Percentiles rank a stretch among this genome's conserved stretches.
Conservation (phyloP, 2,888 invertebrate species). For the Macroteleia sp. region DNA sequence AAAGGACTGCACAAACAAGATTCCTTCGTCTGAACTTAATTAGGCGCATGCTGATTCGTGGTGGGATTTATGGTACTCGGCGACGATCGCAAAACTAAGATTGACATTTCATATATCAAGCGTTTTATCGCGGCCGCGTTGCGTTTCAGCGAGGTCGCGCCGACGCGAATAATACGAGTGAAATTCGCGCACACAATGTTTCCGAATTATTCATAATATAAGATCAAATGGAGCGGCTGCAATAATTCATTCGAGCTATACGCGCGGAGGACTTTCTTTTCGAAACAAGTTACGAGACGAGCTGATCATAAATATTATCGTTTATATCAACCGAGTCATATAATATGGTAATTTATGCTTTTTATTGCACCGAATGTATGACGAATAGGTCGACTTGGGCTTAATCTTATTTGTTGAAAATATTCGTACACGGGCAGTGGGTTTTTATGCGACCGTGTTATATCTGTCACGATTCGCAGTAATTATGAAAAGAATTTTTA, state of each 20-base stretch:
- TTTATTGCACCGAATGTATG: slow-evolving; percentile 64
- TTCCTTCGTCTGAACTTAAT: slow-evolving; percentile 42
- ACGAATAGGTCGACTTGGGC: slow-evolving; percentile 55
- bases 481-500: slow-evolving; percentile 57
- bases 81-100: slow-evolving; percentile 51
- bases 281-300: slow-evolving; percentile 64
- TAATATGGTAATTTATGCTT: slow-evolving; percentile 64
- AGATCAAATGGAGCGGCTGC: slow-evolving; percentile 63
- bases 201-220: slow-evolving; percentile 65
- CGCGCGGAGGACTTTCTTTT: slow-evolving; percentile 61
- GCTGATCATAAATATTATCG: slow-evolving; percentile 64
- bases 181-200: slow-evolving; percentile 62
- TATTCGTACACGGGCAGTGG: slow-evolving; percentile 21
- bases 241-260: slow-evolving; percentile 59
- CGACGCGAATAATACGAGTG: slow-evolving; percentile 51
- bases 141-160: slow-evolving; percentile 46
- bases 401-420: slow-evolving; percentile 60
- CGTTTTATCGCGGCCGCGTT: slow-evolving; percentile 45
- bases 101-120: slow-evolving; percentile 58
- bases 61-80: slow-evolving; percentile 39
- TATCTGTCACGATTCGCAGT: slow-evolving; percentile 48
- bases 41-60: slow-evolving; percentile 32
- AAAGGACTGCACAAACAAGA: too few relatives aligned
- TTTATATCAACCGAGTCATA: slow-evolving; percentile 63
- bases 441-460: slow-evolving; percentile 42